A percentile compares a stretch with the other conserved stretches of the same genome.
phyloP scores from a whole-genome alignment of 2,113 vertebrate species.

The Tringa solitaria region DNA sequence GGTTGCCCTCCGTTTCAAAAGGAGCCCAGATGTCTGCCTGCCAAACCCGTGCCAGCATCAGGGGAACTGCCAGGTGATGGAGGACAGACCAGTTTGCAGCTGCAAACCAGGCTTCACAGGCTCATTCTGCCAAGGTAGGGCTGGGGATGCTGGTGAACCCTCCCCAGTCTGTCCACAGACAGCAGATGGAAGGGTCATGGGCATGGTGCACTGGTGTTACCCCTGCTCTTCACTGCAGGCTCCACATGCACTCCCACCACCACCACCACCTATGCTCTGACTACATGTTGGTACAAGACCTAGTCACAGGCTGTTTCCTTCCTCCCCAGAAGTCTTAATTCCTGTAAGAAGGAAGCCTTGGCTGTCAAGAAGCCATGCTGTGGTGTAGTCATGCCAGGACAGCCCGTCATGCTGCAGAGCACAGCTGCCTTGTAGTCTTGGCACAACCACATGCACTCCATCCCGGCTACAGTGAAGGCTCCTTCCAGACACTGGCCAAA shows the following conservation, averaged over 20 bases:
- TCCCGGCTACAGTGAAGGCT: background rate
- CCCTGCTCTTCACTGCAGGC: background rate
- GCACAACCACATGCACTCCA: background rate
- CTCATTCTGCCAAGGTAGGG: slow-evolving; percentile 48
- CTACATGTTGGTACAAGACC: background rate
- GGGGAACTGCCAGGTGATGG: background rate
- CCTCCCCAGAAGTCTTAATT: background rate
- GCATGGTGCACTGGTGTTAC: background rate
- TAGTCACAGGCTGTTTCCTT: background rate
- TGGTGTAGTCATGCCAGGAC: background rate
- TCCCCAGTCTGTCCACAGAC: background rate
- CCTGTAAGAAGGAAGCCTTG: background rate
- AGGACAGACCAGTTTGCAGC: background rate
- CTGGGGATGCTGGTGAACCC: background rate
- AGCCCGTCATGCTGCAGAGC: background rate
- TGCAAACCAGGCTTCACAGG: slow-evolving; percentile 62
- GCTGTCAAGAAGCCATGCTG: background rate
- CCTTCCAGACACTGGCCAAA: background rate
- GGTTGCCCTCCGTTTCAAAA: background rate
- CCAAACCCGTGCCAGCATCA: slow-evolving; percentile 47
- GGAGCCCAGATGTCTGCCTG: background rate
- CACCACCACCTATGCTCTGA: background rate
- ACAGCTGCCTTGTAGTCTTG: background rate
- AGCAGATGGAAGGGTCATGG: background rate
- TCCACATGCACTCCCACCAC: background rate